Percentiles rank a stretch among this genome's conserved stretches.
Evolutionary conservation across 2,113 vertebrate genomes (phyloP).

Genomic region (Calcarius ornatus): DNA sequence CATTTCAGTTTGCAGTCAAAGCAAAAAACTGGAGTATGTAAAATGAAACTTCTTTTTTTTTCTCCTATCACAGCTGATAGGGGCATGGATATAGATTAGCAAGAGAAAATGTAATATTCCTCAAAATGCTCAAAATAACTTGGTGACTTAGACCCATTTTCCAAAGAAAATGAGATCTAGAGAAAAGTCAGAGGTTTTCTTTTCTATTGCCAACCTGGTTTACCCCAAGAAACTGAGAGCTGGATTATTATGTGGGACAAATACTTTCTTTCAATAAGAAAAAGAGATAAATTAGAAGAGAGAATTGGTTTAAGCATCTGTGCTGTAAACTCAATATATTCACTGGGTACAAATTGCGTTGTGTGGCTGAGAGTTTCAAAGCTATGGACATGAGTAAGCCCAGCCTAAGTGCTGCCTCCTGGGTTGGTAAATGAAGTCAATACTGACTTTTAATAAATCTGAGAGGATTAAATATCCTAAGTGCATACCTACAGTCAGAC

Average conservation of each 20-base stretch:
- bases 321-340: neutral
- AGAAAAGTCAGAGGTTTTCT: neutral
- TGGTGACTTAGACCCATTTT: neutral
- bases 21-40: neutral
- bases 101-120: neutral
- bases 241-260: neutral
- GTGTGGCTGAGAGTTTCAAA: neutral
- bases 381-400: neutral
- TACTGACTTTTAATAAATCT: neutral
- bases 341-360: neutral
- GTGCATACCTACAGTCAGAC: fast-evolving
- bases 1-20: neutral
- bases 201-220: neutral
- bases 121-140: neutral
- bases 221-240: neutral
- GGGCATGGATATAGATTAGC: neutral
- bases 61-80: neutral
- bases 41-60: neutral
- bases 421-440: neutral
- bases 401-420: neutral
- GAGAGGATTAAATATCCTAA: neutral
- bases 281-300: neutral
- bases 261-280: neutral
- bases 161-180: neutral
- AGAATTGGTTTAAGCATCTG: neutral